Evolutionary conservation across 1,140 invertebrate species (phyloP).

Genomic region (Oppia nitens): DNA sequence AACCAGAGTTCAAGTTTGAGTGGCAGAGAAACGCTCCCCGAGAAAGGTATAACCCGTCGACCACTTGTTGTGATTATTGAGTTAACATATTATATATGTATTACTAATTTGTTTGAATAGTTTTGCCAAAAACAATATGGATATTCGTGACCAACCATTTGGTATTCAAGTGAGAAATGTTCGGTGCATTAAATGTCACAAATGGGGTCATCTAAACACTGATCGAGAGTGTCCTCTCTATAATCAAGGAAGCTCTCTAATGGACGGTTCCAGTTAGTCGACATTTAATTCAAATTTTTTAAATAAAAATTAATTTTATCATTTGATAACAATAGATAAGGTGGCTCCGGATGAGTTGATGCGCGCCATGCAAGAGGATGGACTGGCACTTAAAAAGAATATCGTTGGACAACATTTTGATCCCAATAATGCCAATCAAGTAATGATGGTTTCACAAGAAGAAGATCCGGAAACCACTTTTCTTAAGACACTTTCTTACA

Average conservation of each 20-base stretch:
- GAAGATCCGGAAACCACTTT: slow-evolving; percentile 50
- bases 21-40: slow-evolving; percentile 18
- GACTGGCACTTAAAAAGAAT: slow-evolving; percentile 65
- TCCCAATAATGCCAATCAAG: slow-evolving; percentile 30
- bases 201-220: slow-evolving; percentile 99
- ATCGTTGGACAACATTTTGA: slow-evolving; percentile 43
- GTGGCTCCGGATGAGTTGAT: slow-evolving; percentile 55
- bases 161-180: slow-evolving; percentile 52
- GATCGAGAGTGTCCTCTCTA: slow-evolving; percentile 91
- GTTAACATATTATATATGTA: background rate
- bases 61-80: no score
- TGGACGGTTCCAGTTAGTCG: background rate
- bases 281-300: background rate
- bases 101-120: background rate
- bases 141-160: slow-evolving; percentile 95
- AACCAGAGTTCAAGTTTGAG: slow-evolving; percentile 70
- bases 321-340: slow-evolving; percentile 22
- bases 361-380: slow-evolving; percentile 78
- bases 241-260: slow-evolving; percentile 30
- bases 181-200: slow-evolving; percentile 88
- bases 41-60: slow-evolving; percentile 38
- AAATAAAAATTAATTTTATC: background rate
- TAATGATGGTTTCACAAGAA: slow-evolving; percentile 22
- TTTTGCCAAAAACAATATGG: slow-evolving; percentile 84
- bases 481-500: slow-evolving; percentile 59